A percentile compares a stretch with the other conserved stretches of the same genome.
phyloP scores from a whole-genome alignment of 2,113 vertebrate species.

The Phylloscopus trochilus region DNA sequence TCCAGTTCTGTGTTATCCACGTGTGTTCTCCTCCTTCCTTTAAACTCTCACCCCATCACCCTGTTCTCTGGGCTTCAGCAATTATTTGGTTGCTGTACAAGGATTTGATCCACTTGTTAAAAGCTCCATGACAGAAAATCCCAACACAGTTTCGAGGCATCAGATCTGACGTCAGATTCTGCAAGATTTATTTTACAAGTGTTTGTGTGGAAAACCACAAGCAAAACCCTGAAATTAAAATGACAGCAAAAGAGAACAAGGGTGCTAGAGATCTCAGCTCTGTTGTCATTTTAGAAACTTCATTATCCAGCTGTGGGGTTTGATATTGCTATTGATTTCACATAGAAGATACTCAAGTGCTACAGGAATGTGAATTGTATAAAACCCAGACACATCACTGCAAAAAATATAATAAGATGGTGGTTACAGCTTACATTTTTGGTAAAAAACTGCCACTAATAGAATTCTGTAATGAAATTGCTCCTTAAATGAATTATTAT shows the following conservation, averaged over 20 bases:
- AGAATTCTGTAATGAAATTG: not conserved
- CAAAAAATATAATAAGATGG: not conserved
- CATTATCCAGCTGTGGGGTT: constrained; percentile 27
- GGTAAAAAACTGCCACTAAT: not conserved
- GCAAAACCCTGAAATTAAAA: constrained; percentile 1
- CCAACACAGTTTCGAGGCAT: not conserved
- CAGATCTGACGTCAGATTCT: not conserved
- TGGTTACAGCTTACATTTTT: constrained; percentile 3
- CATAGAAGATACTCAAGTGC: not conserved
- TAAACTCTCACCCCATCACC: not conserved
- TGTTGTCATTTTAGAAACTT: constrained; percentile 25
- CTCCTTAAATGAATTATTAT: constrained; percentile 19
- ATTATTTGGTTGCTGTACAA: not conserved
- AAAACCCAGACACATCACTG: not conserved
- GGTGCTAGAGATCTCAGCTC: not conserved
- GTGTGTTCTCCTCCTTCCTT: not conserved
- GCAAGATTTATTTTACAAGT: not conserved
- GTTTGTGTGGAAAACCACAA: not conserved
- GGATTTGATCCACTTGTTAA: not conserved
- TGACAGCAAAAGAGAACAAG: not conserved
- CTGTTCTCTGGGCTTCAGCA: not conserved
- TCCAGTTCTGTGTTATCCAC: not conserved
- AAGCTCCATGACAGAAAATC: not conserved
- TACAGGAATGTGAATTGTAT: not conserved
- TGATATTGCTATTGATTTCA: constrained; percentile 55